Conservation (phyloP, 2,113 vertebrate species). For the Campylomormyrus tamandua region DNA sequence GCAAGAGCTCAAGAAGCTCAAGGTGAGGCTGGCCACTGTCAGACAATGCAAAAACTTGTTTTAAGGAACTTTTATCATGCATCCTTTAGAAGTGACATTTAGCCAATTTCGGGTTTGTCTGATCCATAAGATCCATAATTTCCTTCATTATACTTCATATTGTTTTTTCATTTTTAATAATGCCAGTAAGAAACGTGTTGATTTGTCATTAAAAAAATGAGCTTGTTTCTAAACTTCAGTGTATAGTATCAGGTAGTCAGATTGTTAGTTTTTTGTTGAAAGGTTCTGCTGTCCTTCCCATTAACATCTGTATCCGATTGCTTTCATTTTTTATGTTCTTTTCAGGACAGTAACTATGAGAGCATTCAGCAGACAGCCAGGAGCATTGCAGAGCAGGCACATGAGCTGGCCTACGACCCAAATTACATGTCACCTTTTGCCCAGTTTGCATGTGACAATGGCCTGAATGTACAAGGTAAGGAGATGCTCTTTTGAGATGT, state of each 20-base stretch:
- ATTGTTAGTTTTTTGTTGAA: neutral
- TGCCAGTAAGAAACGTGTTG: neutral
- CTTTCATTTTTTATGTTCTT: neutral
- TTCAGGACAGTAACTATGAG: constrained; percentile 89
- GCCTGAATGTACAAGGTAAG: constrained; percentile 95
- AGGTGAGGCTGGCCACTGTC: constrained; percentile 57
- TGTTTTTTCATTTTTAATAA: neutral
- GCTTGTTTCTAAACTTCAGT: neutral
- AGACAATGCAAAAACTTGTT: too few species aligned
- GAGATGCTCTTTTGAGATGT: neutral
- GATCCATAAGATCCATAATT: neutral
- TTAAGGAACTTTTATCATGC: neutral
- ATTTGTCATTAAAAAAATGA: neutral
- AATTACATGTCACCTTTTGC: constrained; percentile 99
- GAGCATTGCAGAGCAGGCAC: constrained; percentile 96
- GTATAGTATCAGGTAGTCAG: neutral
- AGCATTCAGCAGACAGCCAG: constrained; percentile 92
- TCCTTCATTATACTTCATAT: neutral
- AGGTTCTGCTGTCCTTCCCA: neutral
- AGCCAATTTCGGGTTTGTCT: neutral
- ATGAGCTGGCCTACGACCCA: constrained; percentile 92
- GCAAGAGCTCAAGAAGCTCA: constrained; percentile 92
- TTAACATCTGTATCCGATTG: neutral
- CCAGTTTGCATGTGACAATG: constrained; percentile 97
- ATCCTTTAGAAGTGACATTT: neutral